A percentile compares a stretch with the other conserved stretches of the same genome.
Conservation (phyloP, 1,140 invertebrate species). For the Drosophila bipectinata region DNA sequence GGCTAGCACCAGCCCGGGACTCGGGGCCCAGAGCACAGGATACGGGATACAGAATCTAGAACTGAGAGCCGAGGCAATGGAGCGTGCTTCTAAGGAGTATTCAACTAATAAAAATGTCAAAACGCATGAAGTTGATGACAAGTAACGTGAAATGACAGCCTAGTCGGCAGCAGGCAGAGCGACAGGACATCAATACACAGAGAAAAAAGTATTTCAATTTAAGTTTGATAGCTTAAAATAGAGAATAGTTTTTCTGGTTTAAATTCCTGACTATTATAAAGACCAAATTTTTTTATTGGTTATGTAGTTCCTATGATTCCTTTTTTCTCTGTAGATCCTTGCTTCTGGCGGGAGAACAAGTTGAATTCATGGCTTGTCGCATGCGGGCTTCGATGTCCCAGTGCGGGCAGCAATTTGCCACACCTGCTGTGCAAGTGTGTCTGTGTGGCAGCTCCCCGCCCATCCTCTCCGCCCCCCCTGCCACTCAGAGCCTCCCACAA, state of each 20-base stretch:
- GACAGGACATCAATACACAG: constrained; percentile 21
- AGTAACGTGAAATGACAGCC: constrained; percentile 73
- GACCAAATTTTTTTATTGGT: background rate
- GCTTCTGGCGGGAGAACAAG: constrained; percentile 13
- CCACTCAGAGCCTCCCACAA: background rate
- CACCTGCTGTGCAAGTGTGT: constrained; percentile 62
- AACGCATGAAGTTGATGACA: constrained; percentile 81
- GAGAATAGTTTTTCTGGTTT: no score
- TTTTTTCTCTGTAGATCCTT: constrained; percentile 9
- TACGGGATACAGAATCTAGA: constrained; percentile 7
- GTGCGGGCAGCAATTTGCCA: constrained; percentile 69
- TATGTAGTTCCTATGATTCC: background rate
- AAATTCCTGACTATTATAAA: background rate
- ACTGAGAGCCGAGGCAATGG: constrained; percentile 56
- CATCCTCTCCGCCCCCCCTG: constrained; percentile 1
- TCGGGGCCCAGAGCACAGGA: constrained; percentile 8
- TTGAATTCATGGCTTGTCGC: constrained; percentile 51
- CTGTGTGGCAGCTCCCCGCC: constrained; percentile 12
- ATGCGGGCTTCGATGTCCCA: constrained; percentile 51
- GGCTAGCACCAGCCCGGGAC: constrained; percentile 11
- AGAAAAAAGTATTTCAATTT: background rate
- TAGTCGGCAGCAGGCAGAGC: constrained; percentile 33
- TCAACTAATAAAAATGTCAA: constrained; percentile 82
- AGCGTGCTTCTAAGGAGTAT: constrained; percentile 78
- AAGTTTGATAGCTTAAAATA: no score